A percentile compares a stretch with the other conserved stretches of the same genome.
These are phyloP conservation scores for Naso thynnoides DNA, from an alignment of 2,797 vertebrate species.

Conservation along the genomic window DNA sequence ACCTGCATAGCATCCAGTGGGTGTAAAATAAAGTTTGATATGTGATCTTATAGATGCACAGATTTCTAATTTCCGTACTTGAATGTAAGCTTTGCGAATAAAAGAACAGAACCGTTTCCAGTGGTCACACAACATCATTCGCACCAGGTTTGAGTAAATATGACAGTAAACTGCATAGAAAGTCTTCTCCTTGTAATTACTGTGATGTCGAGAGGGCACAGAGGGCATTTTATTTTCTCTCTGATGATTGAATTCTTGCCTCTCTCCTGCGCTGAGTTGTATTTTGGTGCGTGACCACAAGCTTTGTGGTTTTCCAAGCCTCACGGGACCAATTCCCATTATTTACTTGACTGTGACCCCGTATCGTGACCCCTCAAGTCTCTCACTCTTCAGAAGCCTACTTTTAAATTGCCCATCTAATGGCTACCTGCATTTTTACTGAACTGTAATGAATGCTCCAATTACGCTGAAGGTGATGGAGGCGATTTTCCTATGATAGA, in stretches of 20 bases:
- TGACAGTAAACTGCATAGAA: constrained; percentile 40
- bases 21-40: constrained; percentile 4
- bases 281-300: constrained; percentile 72
- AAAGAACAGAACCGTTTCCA: constrained; percentile 21
- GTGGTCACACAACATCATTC: constrained; percentile 36
- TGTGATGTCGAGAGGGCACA: constrained; percentile 67
- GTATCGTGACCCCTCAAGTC: constrained; percentile 78
- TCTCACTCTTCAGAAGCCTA: constrained; percentile 74
- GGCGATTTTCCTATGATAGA: constrained; percentile 82
- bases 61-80: constrained; percentile 9
- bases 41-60: not conserved
- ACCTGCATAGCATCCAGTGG: not conserved
- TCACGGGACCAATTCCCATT: constrained; percentile 82
- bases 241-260: constrained; percentile 79
- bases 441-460: constrained; percentile 83
- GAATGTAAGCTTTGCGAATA: constrained; percentile 9
- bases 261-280: constrained; percentile 66
- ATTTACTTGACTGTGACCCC: constrained; percentile 85
- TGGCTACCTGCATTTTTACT: constrained; percentile 80
- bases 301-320: constrained; percentile 77
- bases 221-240: constrained; percentile 78
- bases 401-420: constrained; percentile 80
- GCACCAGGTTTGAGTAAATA: constrained; percentile 52
- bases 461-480: constrained; percentile 83
- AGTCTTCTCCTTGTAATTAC: constrained; percentile 69